Base-by-base conservation (phyloP, 53 echinoderm and acorn worm species). In the Holothuria scabra region DNA sequence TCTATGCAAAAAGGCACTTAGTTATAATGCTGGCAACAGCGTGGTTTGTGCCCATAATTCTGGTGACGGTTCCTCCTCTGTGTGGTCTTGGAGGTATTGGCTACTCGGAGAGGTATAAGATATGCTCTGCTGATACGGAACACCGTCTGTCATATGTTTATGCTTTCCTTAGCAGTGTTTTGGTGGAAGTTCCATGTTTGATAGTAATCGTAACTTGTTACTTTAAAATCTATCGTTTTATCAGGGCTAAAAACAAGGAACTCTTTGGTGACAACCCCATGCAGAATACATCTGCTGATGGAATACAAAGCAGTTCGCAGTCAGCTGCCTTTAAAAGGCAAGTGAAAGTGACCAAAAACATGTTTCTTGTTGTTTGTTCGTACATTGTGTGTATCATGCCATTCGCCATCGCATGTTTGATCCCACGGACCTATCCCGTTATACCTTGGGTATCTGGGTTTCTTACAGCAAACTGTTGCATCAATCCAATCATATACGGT, bases 401-500 rank as follows among this genome's bases (percentile, higher is more conserved):
- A 8, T 80, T 80, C 38, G 60, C 60, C n/a, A 80, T 80, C n/a
- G 28, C 80, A n/a, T 80, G 80, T 41, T 7, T 80, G 13, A 60
- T 56, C 18, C 56, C 56, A 33, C 28, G 25, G 18, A 80, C 60
- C 56, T 80, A 60, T 30, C 80, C 60, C 35, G 20, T 62, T 4
- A 80, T 80, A 29, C 81, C 81, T 21, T 80, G 81, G 62, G 81
- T 80, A 35, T 61, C 62, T n/a, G 26, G 60, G 20, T 80, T 80
- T 30, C 81, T 80, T 29, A 80, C 61, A 13, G 33, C 81, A 18
- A 80, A 80, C 62, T 60, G 81, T 24, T 80, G 81, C 41, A 62
- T 80, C 58, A 80, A 80, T 80, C 81, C 81, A 12, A 89, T 80
- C 68, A 89, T 89, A 84, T 93, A 93, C 76, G 89, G 93, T 37